A percentile compares a stretch with the other conserved stretches of the same genome.
phyloP scores from a whole-genome alignment of 2,888 invertebrate genomes.

The Hyposoter dolosus region DNA sequence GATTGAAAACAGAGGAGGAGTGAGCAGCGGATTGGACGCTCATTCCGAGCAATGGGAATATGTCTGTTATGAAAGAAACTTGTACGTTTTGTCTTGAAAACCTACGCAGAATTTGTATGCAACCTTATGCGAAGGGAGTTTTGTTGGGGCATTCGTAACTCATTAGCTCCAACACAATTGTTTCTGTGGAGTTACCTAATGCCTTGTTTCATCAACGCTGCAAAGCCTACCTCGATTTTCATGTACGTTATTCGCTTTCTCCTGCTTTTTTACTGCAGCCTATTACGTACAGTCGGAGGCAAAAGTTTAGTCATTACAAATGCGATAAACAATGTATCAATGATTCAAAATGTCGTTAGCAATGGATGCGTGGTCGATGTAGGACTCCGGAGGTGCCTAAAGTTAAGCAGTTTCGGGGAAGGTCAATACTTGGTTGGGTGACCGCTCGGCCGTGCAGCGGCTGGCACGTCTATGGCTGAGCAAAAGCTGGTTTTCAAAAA shows the following conservation, averaged over 20 bases:
- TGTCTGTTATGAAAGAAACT: constrained; percentile 1
- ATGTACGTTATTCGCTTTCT: constrained; percentile 7
- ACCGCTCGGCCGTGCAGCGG: too few species aligned
- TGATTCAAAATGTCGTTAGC: too few species aligned
- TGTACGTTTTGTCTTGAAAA: not conserved
- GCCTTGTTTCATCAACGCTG: constrained; percentile 46
- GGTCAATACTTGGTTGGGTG: not conserved
- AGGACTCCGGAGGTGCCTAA: not conserved
- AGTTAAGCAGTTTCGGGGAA: not conserved
- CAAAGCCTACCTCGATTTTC: constrained; percentile 1
- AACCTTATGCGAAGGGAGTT: not conserved
- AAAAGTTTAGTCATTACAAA: not conserved
- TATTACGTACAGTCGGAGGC: not conserved
- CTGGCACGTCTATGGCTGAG: too few species aligned
- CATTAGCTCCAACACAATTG: constrained; percentile 54
- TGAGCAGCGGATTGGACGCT: not conserved
- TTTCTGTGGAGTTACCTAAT: constrained; percentile 57
- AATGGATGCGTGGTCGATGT: too few species aligned
- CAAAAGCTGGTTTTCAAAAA: too few species aligned
- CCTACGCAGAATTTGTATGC: not conserved
- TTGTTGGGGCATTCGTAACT: constrained; percentile 21
- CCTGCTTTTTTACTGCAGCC: not conserved
- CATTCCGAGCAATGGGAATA: not conserved
- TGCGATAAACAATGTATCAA: too few species aligned
- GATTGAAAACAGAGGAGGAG: not conserved